Conservation (phyloP, 2,888 invertebrate genomes). For the Amaurobius ferox region DNA sequence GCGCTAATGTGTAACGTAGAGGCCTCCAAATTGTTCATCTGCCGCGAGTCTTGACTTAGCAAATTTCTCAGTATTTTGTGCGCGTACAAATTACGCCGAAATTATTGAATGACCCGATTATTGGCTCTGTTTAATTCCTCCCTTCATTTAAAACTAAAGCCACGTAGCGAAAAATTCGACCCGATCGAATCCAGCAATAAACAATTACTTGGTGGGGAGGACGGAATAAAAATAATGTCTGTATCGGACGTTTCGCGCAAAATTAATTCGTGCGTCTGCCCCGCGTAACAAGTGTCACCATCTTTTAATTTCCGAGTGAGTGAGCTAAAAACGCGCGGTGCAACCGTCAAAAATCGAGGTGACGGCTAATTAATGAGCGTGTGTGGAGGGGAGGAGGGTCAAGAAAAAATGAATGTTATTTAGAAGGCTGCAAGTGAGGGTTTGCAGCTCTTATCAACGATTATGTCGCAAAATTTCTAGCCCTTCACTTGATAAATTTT, state of each 20-base stretch:
- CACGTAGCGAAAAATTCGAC: background rate
- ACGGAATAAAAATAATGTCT: conserved; percentile 20
- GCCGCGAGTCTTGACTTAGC: too few species aligned
- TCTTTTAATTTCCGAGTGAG: conserved; percentile 67
- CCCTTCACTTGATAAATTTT: too few species aligned
- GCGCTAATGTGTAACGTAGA: too few species aligned
- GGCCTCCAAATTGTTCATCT: too few species aligned
- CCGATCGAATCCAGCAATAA: background rate
- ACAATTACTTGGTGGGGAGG: background rate
- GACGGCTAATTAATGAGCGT: conserved; percentile 61
- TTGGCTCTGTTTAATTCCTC: too few species aligned
- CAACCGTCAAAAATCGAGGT: conserved; percentile 58
- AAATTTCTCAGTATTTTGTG: too few species aligned
- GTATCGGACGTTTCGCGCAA: conserved; percentile 5
- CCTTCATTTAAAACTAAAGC: too few species aligned
- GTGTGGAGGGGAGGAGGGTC: background rate
- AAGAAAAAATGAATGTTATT: background rate
- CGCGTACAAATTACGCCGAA: too few species aligned
- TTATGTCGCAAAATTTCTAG: too few species aligned
- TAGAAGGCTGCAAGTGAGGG: conserved; percentile 32
- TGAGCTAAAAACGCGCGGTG: conserved; percentile 59
- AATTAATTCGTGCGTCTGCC: conserved; percentile 63
- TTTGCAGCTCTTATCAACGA: background rate
- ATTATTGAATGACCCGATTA: too few species aligned
- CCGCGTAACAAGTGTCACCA: conserved; percentile 66